Conservation (phyloP, 2,797 vertebrate species). For the Crocodylus rhombifer region DNA sequence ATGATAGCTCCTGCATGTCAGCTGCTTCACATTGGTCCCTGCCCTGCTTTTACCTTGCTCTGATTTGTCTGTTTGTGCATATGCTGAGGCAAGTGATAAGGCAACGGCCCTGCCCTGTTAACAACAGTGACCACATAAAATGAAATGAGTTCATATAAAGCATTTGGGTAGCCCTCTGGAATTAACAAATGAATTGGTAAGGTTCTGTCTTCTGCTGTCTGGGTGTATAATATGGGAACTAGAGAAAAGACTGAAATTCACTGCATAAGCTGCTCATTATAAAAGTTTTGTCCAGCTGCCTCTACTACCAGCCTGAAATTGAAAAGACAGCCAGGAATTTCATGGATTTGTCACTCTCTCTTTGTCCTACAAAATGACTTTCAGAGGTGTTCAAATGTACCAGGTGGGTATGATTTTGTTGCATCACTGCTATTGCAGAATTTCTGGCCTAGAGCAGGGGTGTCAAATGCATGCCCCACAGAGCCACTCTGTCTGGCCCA, state of each 20-base stretch:
- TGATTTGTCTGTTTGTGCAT: too few species aligned
- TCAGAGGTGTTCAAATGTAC: neutral
- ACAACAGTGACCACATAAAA: too few species aligned
- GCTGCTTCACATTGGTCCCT: too few species aligned
- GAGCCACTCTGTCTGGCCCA: too few species aligned
- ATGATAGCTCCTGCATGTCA: too few species aligned
- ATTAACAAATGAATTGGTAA: neutral
- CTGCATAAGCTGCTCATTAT: neutral
- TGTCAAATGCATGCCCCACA: too few species aligned
- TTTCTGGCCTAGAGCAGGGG: neutral
- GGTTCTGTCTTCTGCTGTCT: neutral
- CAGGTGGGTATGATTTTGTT: neutral
- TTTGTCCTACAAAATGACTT: conserved; percentile 23
- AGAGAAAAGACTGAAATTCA: neutral
- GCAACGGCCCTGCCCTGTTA: too few species aligned
- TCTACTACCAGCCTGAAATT: neutral
- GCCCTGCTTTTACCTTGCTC: too few species aligned
- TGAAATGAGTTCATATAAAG: neutral
- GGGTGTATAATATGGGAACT: neutral
- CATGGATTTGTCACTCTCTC: neutral
- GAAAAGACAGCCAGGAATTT: neutral
- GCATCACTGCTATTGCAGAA: neutral
- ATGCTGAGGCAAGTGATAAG: too few species aligned
- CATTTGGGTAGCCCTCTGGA: neutral
- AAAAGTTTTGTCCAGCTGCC: neutral